phyloP scores from a whole-genome alignment of 2,113 vertebrate genomes.

The Oreocharis arfaki region DNA sequence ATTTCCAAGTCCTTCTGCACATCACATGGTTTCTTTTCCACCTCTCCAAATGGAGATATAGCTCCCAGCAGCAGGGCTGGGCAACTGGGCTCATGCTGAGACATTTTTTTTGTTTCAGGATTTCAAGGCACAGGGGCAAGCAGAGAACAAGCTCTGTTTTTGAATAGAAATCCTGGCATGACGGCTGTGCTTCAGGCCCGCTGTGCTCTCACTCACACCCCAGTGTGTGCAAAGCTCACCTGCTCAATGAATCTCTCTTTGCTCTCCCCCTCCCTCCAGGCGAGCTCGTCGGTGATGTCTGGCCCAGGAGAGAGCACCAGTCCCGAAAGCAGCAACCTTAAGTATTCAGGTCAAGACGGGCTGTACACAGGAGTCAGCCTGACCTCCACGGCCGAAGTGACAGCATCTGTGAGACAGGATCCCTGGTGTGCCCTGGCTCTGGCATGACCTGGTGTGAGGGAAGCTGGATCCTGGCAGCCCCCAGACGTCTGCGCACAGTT shows the following conservation, averaged over 20 bases:
- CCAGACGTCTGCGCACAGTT: background rate
- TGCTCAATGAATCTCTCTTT: background rate
- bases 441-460: conserved; percentile 74
- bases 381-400: conserved; percentile 85
- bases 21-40: background rate
- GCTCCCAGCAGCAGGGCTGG: background rate
- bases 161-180: background rate
- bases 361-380: conserved; percentile 88
- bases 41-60: background rate
- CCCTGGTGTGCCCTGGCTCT: conserved; percentile 93
- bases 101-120: background rate
- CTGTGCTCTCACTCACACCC: rapidly evolving
- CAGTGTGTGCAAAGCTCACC: background rate
- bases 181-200: rapidly evolving
- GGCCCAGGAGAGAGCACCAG: conserved; percentile 80
- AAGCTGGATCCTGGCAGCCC: conserved; percentile 37
- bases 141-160: background rate
- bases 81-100: rapidly evolving
- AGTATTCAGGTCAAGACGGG: conserved; percentile 89
- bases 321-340: conserved; percentile 79
- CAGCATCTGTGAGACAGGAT: conserved; percentile 86
- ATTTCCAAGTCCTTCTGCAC: background rate
- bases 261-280: conserved; percentile 63
- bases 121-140: background rate
- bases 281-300: conserved; percentile 83